phyloP scores from a whole-genome alignment of 2,888 invertebrate species.

The Troides oblongomaculatus region DNA sequence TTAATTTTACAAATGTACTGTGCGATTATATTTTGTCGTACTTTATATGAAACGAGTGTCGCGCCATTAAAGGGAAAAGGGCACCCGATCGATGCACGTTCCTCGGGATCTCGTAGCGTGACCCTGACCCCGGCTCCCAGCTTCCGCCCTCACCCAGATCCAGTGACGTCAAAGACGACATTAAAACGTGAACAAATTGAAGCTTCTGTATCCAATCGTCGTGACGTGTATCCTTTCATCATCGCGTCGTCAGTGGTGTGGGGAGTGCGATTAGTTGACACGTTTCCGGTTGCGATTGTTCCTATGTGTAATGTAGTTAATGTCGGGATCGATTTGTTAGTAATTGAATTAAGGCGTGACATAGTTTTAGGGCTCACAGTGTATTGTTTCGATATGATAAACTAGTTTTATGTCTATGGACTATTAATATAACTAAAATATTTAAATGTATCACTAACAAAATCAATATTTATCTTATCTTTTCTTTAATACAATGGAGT shows the following conservation, averaged over 20 bases:
- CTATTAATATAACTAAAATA: no score
- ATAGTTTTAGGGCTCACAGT: background rate
- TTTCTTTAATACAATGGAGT: background rate
- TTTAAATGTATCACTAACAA: no score
- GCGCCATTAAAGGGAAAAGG: slow-evolving; percentile 48
- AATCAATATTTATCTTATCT: no score
- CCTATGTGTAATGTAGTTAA: slow-evolving; percentile 17
- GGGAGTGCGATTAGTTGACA: background rate
- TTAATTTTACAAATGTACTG: no score
- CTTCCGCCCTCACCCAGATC: slow-evolving; percentile 35
- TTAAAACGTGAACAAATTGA: slow-evolving; percentile 19
- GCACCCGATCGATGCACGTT: slow-evolving; percentile 54
- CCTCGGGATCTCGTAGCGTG: slow-evolving; percentile 49
- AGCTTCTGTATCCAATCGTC: slow-evolving; percentile 3
- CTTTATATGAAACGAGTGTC: background rate
- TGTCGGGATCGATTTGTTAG: slow-evolving; percentile 15
- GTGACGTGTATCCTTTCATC: background rate
- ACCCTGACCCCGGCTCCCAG: slow-evolving; percentile 54
- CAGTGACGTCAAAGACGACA: slow-evolving; percentile 34
- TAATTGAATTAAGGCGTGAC: slow-evolving; percentile 23
- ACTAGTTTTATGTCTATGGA: no score
- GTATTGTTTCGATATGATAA: background rate
- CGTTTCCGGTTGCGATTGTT: background rate
- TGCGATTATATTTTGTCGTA: no score
- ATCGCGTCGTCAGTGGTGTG: background rate